Base-by-base conservation (phyloP, 2,888 invertebrate genomes). In the Chydorus sphaericus region DNA sequence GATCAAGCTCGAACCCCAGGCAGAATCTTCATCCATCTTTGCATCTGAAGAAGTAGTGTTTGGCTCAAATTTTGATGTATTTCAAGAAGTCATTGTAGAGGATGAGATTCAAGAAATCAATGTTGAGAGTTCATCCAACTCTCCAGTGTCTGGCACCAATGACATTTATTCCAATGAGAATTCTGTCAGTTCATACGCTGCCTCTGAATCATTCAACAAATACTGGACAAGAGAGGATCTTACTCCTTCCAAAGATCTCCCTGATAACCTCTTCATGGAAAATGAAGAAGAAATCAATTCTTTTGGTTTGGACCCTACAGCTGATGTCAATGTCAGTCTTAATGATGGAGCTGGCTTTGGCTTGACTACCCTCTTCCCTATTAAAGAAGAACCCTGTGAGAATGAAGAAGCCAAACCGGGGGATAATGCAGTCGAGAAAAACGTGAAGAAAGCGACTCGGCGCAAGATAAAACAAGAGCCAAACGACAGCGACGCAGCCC, bases 81-180 rank as follows among this genome's bases (percentile, higher is more conserved):
- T 44, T 16, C 44, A 44, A 44, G 44, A 44, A 44, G 44, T 44
- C n/a, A 44, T 44, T 23, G 44, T 44, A 3, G 44, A 44, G 28
- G 44, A 44, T 14, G 44, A 23, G 14, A n/a, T 44, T 16, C 44
- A 44, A 5, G 44, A 44, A 26, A 44, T 44, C n/a, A 44, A 44
- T 26, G 44, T 44, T 26, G 44, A 44, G 28, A 44, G 44, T 20
- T 4, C 26, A 44, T 44, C 44, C 23, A 44, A 44, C n/a, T 44
- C 44, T 26, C 44, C 44, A 5, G 28, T 44, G 23, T 44, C 44
- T 26, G 26, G 23, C 28, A 44, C 44, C 14, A 44, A 44, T 44
- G 44, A 44, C 44, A 44, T 23, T 28, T 26, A 44, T 52, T 77
- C 73, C 18, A 78, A 66, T 26, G 74, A 65, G 31, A 57, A 57